These are phyloP conservation scores for Cyclargus thomasi DNA, from an alignment of 1,140 invertebrate species.

Conservation along the genomic window DNA sequence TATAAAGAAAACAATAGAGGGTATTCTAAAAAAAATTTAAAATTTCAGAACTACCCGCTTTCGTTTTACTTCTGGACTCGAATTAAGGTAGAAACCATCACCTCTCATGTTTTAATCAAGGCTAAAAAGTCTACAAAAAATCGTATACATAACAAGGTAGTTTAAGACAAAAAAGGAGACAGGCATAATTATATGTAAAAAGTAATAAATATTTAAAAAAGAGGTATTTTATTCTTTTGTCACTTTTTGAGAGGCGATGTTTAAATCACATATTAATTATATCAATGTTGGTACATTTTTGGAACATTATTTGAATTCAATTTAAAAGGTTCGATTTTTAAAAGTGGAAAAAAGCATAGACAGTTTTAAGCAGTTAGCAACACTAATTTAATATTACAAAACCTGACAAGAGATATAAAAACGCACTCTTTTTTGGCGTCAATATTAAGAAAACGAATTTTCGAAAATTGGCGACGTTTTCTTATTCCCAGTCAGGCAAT, in stretches of 20 bases:
- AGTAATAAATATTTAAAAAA: background rate
- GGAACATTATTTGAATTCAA: slow-evolving; percentile 5
- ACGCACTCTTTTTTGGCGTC: background rate
- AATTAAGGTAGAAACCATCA: background rate
- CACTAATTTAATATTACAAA: background rate
- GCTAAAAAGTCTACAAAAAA: background rate
- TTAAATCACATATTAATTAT: background rate
- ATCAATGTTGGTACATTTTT: background rate
- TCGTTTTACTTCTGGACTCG: background rate
- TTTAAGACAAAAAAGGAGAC: no score
- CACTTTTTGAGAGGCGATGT: background rate
- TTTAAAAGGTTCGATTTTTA: background rate
- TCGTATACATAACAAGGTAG: background rate
- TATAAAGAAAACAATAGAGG: slow-evolving; percentile 14
- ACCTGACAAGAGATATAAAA: background rate
- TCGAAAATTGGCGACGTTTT: background rate
- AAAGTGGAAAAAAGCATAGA: background rate
- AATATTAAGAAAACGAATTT: background rate
- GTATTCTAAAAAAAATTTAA: background rate
- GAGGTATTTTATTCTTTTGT: background rate
- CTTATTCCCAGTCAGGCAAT: background rate
- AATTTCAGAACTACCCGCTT: background rate
- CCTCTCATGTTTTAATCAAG: background rate
- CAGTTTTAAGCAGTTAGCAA: slow-evolving; percentile 10
- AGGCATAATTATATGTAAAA: background rate